These are phyloP conservation scores for Theonella swinhoei DNA, from an alignment of 37 sponge, comb jelly and placozoan species.

Conservation along the genomic window DNA sequence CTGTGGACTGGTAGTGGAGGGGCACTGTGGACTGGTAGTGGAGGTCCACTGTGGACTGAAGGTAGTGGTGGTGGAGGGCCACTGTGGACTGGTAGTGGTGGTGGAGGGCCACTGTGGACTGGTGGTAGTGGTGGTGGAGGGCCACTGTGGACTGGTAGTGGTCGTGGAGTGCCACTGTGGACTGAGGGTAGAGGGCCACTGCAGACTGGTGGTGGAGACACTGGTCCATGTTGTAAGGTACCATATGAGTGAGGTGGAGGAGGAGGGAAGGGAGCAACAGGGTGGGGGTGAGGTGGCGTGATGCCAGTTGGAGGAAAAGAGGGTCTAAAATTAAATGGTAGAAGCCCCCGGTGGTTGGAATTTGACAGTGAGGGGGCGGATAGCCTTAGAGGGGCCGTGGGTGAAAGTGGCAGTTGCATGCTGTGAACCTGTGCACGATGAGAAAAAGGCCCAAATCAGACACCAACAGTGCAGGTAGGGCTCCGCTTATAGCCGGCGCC, in stretches of 20 bases:
- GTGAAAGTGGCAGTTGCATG: too few species aligned
- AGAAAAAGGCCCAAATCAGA: too few species aligned
- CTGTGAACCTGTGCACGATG: too few species aligned
- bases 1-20: background rate
- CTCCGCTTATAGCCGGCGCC: too few species aligned
- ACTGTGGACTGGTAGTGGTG: background rate
- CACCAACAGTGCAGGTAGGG: too few species aligned
- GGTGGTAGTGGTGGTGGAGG: background rate
- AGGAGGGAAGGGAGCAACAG: slow-evolving; percentile 20
- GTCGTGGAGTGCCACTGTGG: too few species aligned
- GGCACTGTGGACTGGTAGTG: background rate
- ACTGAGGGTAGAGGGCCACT: slow-evolving; percentile 12
- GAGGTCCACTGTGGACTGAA: background rate
- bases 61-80: background rate
- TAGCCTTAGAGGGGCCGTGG: too few species aligned
- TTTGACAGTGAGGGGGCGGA: too few species aligned
- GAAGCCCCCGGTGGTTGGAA: background rate
- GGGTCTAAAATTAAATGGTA: too few species aligned
- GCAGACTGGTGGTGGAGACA: background rate
- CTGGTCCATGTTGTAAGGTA: background rate
- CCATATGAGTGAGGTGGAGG: background rate
- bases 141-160: background rate
- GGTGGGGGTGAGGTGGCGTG: slow-evolving; percentile 22
- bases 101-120: background rate
- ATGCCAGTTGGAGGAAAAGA: background rate